phyloP scores from a whole-genome alignment of 1,140 invertebrate species.

The Dendrolimus punctatus region DNA sequence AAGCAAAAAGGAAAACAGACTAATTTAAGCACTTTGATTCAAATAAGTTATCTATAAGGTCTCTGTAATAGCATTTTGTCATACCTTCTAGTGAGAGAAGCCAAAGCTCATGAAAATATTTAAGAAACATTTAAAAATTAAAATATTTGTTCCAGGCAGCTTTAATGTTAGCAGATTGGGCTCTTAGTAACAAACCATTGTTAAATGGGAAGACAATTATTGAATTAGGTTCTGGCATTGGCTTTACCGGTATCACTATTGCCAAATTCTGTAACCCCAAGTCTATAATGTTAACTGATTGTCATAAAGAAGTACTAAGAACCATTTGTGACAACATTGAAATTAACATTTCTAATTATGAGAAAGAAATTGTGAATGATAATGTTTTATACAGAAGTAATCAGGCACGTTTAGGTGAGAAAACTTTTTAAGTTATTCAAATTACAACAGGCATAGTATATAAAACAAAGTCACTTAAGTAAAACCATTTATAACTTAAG shows the following conservation, averaged over 20 bases:
- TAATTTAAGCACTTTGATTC: no score
- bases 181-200: conserved; percentile 32
- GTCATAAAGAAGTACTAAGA: conserved; percentile 46
- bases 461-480: no score
- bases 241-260: conserved; percentile 52
- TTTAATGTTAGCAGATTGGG: conserved; percentile 52
- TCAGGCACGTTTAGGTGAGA: conserved; percentile 29
- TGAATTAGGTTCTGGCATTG: conserved; percentile 58
- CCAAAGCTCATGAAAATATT: no score
- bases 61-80: no score
- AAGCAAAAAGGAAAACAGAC: no score
- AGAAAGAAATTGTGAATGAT: conserved; percentile 6
- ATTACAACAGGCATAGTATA: no score
- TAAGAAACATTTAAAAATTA: neutral
- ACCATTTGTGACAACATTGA: conserved; percentile 41
- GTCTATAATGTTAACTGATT: conserved; percentile 42
- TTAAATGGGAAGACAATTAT: conserved; percentile 43
- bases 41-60: no score
- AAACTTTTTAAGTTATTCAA: no score
- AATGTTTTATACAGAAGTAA: conserved; percentile 11
- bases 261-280: conserved; percentile 39
- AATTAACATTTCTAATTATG: conserved; percentile 40
- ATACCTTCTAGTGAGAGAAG: no score
- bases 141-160: conserved; percentile 42
- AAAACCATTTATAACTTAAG: no score